phyloP scores from a whole-genome alignment of 2,113 vertebrate genomes.

The Nothoprocta pentlandii region DNA sequence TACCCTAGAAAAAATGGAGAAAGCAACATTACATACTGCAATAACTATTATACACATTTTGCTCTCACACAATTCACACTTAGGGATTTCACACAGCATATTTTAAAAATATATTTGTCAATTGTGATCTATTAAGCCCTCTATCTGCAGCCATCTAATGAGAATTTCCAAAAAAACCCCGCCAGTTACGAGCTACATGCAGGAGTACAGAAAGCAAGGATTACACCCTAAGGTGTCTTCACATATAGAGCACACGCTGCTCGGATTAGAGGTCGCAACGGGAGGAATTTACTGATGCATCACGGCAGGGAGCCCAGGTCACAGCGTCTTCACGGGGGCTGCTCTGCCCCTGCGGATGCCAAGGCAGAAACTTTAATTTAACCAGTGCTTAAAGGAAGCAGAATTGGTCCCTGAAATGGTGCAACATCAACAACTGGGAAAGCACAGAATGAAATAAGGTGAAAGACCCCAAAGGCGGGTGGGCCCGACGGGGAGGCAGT shows the following conservation, averaged over 20 bases:
- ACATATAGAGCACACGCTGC: background rate
- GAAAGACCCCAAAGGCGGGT: no score
- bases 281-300: constrained; percentile 5
- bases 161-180: constrained; percentile 15
- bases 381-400: background rate
- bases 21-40: background rate
- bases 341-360: background rate
- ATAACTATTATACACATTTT: background rate
- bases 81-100: background rate
- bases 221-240: constrained; percentile 3
- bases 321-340: background rate
- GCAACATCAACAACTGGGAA: background rate
- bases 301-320: background rate
- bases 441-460: no score
- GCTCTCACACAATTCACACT: background rate
- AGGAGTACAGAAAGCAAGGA: background rate
- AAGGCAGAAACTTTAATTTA: background rate
- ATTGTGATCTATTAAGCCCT: constrained; percentile 13
- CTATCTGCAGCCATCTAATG: constrained; percentile 15
- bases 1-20: background rate
- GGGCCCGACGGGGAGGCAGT: no score
- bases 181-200: background rate
- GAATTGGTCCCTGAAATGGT: background rate
- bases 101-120: constrained; percentile 22
- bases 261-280: background rate